phyloP scores from a whole-genome alignment of 2,113 vertebrate species.

The Aptenodytes forsteri region DNA sequence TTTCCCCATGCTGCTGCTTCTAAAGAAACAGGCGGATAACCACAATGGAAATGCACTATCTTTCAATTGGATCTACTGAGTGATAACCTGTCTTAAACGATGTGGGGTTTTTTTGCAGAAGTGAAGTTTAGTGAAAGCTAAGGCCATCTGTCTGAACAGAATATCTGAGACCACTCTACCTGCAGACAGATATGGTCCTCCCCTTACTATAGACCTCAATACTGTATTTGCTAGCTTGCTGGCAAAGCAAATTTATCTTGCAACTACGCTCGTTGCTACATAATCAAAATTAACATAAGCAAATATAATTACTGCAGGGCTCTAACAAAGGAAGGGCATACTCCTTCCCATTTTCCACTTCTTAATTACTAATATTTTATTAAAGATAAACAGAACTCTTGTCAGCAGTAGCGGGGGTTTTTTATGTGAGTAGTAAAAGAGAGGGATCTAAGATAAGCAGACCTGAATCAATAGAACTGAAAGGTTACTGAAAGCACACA shows the following conservation, averaged over 20 bases:
- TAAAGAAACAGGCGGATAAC: not conserved
- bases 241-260: constrained; percentile 22
- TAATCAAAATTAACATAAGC: not conserved
- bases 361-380: not conserved
- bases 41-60: not conserved
- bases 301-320: not conserved
- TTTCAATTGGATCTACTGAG: not conserved
- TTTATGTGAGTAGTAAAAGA: not conserved
- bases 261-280: not conserved
- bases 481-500: not conserved
- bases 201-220: not conserved
- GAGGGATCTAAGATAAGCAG: not conserved
- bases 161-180: not conserved
- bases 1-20: not conserved
- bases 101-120: not conserved
- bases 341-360: not conserved
- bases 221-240: not conserved
- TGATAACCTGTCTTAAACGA: not conserved
- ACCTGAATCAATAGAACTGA: not conserved
- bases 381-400: not conserved
- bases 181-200: not conserved
- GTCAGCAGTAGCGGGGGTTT: not conserved
- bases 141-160: not conserved
- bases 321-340: not conserved
- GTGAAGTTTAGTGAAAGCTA: not conserved